Percentiles rank a stretch among this genome's conserved stretches.
Evolutionary conservation across 1,140 invertebrate species (phyloP).

Genomic region (Lasioglossum albipes): DNA sequence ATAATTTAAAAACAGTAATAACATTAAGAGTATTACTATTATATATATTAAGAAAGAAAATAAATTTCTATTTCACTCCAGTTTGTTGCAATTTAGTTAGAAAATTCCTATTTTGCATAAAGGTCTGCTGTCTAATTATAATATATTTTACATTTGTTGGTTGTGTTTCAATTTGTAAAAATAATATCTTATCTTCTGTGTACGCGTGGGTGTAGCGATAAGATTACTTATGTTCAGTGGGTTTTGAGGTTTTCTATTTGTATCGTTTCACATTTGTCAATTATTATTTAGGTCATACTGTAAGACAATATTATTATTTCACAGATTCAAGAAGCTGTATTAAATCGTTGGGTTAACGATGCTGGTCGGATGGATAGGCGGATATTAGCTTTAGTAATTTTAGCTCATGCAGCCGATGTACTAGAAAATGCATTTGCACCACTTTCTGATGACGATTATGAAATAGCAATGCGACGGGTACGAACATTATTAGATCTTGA

Average conservation of each 20-base stretch:
- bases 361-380: constrained; percentile 98
- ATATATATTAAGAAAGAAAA: too few relatives aligned
- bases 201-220: neutral
- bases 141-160: constrained; percentile 17
- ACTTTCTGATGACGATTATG: constrained; percentile 98
- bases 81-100: too few relatives aligned
- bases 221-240: neutral
- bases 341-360: constrained; percentile 98
- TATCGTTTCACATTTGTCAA: neutral
- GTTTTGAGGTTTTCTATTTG: neutral
- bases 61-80: too few relatives aligned
- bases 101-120: too few relatives aligned
- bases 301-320: constrained; percentile 53
- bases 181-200: constrained; percentile 57
- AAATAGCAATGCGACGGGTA: constrained; percentile 98
- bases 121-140: too few relatives aligned
- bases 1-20: too few relatives aligned
- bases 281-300: too few relatives aligned
- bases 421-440: constrained; percentile 99
- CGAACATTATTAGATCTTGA: constrained; percentile 97
- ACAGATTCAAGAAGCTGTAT: constrained; percentile 97
- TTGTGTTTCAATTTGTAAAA: constrained; percentile 22
- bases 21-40: too few relatives aligned
- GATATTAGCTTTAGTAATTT: constrained; percentile 93
- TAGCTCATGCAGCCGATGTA: constrained; percentile 99